Evolutionary conservation across 1,140 invertebrate species (phyloP).

Genomic region (Limonius californicus): DNA sequence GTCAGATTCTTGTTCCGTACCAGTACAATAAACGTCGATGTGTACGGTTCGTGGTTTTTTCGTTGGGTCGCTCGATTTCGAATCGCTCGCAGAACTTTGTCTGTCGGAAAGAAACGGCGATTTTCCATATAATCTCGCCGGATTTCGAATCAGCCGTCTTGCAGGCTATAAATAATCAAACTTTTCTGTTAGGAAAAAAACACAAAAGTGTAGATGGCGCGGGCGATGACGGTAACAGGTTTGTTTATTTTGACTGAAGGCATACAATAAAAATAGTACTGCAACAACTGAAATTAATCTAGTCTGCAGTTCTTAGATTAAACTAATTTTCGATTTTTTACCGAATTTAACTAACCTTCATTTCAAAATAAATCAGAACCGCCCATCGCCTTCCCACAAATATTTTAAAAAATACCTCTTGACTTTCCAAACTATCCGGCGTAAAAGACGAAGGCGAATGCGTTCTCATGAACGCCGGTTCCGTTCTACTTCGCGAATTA

Average conservation of each 20-base stretch:
- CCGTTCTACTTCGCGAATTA: constrained; percentile 27
- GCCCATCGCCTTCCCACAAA: no score
- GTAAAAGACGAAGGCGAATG: constrained; percentile 35
- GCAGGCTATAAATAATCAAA: constrained; percentile 20
- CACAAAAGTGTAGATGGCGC: no score
- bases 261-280: no score
- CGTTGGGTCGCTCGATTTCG: constrained; percentile 42
- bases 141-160: constrained; percentile 24
- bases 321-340: no score
- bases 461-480: constrained; percentile 30
- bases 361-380: no score
- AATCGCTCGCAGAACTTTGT: constrained; percentile 25
- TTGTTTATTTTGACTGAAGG: no score
- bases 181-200: no score
- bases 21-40: constrained; percentile 74
- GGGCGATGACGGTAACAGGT: no score
- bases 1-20: constrained; percentile 59
- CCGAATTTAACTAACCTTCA: no score
- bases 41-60: constrained; percentile 68
- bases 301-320: no score
- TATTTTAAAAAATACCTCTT: constrained; percentile 22
- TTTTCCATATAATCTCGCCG: constrained; percentile 32
- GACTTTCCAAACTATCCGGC: constrained; percentile 37
- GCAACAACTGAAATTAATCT: no score
- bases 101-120: background rate